These are phyloP conservation scores for Papilio aristodemus DNA, from an alignment of 1,140 invertebrate genomes.

Conservation along the genomic window DNA sequence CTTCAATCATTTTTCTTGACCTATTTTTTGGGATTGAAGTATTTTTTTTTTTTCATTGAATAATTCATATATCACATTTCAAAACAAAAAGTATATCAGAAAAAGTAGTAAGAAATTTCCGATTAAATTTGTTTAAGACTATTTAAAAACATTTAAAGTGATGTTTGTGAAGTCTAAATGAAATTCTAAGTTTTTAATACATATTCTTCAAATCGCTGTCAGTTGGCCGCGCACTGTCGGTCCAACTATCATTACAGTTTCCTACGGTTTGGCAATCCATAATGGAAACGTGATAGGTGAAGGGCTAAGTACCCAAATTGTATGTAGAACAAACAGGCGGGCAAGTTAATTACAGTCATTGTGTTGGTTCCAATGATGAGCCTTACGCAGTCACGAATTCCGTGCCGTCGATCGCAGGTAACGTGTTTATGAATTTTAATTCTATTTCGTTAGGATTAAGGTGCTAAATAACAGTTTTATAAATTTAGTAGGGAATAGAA, in stretches of 20 bases:
- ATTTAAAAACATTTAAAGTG: not conserved
- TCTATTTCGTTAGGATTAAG: conserved; percentile 14
- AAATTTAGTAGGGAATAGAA: not conserved
- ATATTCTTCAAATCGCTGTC: conserved; percentile 37
- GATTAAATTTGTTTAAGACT: too few relatives aligned
- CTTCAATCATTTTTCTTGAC: too few relatives aligned
- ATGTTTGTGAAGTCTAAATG: not conserved
- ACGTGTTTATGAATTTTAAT: conserved; percentile 26
- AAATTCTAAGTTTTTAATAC: conserved; percentile 4
- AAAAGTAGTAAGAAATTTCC: too few relatives aligned
- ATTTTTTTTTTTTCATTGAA: too few relatives aligned
- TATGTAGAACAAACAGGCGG: conserved; percentile 69
- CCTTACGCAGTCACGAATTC: conserved; percentile 40
- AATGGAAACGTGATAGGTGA: conserved; percentile 74
- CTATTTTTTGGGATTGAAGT: too few relatives aligned
- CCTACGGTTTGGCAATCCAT: conserved; percentile 66
- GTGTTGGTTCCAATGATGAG: conserved; percentile 40
- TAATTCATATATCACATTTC: too few relatives aligned
- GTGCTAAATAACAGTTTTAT: not conserved
- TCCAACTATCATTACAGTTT: conserved; percentile 62
- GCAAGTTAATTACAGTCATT: conserved; percentile 50
- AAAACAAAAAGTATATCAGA: too few relatives aligned
- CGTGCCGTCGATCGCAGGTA: conserved; percentile 33
- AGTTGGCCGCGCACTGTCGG: conserved; percentile 34
- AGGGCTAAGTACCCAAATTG: conserved; percentile 67